phyloP scores from a whole-genome alignment of 2,888 invertebrate genomes.

The Eretmocerus hayati region DNA sequence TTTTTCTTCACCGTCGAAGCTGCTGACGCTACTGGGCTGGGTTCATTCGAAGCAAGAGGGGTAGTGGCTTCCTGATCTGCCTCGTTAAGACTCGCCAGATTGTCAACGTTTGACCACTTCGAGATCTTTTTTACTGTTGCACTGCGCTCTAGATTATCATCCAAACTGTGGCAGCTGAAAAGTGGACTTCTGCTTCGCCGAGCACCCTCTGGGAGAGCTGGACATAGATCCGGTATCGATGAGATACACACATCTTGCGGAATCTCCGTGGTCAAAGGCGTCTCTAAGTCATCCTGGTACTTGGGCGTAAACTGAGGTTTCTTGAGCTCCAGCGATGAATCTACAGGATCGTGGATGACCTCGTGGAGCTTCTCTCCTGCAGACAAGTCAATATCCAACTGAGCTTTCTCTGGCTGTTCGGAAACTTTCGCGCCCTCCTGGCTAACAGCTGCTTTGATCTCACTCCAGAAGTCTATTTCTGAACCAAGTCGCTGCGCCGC shows the following conservation, averaged over 20 bases:
- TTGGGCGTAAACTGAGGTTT: background rate
- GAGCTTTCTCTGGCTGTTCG: slow-evolving; percentile 30
- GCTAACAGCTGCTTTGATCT: slow-evolving; percentile 38
- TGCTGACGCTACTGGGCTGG: slow-evolving; percentile 29
- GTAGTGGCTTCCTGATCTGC: slow-evolving; percentile 29
- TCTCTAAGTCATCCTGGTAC: background rate
- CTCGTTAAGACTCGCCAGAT: slow-evolving; percentile 33
- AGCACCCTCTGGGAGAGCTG: too few relatives aligned
- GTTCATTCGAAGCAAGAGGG: slow-evolving; percentile 19
- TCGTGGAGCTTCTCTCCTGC: background rate
- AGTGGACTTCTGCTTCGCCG: too few relatives aligned
- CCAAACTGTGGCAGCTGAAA: too few relatives aligned
- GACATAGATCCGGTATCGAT: background rate
- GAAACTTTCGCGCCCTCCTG: slow-evolving; percentile 25
- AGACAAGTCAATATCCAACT: slow-evolving; percentile 8
- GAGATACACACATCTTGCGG: slow-evolving; percentile 1
- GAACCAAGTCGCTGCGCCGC: slow-evolving; percentile 12
- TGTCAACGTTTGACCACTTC: slow-evolving; percentile 37
- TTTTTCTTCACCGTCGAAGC: slow-evolving; percentile 31
- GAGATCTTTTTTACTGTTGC: slow-evolving; percentile 26
- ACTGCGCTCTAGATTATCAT: too few relatives aligned
- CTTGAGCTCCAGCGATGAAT: too few relatives aligned
- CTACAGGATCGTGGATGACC: too few relatives aligned
- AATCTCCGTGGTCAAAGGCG: background rate
- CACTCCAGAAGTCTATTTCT: slow-evolving; percentile 43